Evolutionary conservation across 2,797 vertebrate genomes (phyloP).

Genomic region (Acropternis orthonyx): DNA sequence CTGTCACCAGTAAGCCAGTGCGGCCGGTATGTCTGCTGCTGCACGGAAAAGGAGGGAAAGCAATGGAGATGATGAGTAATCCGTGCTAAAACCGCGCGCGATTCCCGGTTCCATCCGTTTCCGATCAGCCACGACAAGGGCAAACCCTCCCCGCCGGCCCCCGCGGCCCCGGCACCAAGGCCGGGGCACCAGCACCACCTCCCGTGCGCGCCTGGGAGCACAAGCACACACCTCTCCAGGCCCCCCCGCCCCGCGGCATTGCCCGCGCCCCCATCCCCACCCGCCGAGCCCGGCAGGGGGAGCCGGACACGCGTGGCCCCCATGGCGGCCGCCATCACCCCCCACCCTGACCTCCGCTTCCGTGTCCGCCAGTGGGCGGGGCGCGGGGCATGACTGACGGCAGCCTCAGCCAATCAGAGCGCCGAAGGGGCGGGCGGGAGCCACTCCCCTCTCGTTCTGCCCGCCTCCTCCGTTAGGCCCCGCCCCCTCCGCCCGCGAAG

Average conservation of each 20-base stretch:
- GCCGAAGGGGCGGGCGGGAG: rapidly evolving
- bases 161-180: too few relatives aligned
- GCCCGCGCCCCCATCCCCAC: too few relatives aligned
- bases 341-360: neutral
- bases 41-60: neutral
- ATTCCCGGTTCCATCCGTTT: rapidly evolving
- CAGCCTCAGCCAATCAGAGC: neutral
- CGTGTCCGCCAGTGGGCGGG: rapidly evolving
- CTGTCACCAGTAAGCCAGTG: rapidly evolving
- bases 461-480: rapidly evolving
- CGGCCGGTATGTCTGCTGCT: neutral
- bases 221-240: neutral
- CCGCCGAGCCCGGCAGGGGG: too few relatives aligned
- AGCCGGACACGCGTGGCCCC: rapidly evolving
- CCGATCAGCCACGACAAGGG: rapidly evolving
- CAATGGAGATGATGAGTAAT: neutral
- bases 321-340: rapidly evolving
- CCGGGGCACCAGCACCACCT: neutral
- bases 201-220: neutral
- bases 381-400: rapidly evolving
- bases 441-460: rapidly evolving
- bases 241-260: neutral
- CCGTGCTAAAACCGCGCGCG: rapidly evolving
- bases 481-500: rapidly evolving
- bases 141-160: rapidly evolving